Percentiles rank a stretch among this genome's conserved stretches.
Conservation (phyloP, 2,113 vertebrate species). For the Eubucco bourcierii region DNA sequence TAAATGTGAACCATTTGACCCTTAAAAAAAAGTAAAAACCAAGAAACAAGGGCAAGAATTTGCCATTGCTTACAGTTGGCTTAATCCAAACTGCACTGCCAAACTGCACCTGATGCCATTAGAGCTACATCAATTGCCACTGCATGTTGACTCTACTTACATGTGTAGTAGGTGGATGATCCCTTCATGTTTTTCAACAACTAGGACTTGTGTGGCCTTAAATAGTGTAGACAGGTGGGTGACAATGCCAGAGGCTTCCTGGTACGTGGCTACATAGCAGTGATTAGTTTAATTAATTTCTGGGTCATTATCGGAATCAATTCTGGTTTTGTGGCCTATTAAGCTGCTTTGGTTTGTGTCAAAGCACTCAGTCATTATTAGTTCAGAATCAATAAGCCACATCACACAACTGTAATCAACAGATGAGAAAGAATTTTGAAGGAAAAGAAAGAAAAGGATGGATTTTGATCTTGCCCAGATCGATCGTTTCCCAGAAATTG, state of each 20-base stretch:
- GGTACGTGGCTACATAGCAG: not conserved
- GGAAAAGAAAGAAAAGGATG: constrained; percentile 39
- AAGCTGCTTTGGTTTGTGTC: constrained; percentile 22
- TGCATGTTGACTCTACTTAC: not conserved
- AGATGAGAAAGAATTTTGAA: constrained; percentile 30
- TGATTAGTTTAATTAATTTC: constrained; percentile 51
- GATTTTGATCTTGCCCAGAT: constrained; percentile 10
- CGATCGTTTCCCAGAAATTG: constrained; percentile 51
- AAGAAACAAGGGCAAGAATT: no score
- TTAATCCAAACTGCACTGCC: no score
- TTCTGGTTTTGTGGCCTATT: constrained; percentile 28
- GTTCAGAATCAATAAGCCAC: constrained; percentile 31
- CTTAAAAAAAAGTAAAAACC: no score
- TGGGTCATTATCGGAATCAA: not conserved
- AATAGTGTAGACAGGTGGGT: not conserved
- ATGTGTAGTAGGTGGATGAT: not conserved
- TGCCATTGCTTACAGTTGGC: no score
- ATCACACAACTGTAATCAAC: not conserved
- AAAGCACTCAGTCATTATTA: constrained; percentile 29
- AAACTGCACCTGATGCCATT: no score
- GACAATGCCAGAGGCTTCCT: not conserved
- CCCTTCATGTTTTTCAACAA: not conserved
- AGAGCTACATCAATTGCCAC: not conserved
- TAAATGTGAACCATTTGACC: no score
- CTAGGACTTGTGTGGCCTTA: not conserved